A percentile compares a stretch with the other conserved stretches of the same genome.
Evolutionary conservation across 2,888 invertebrate genomes (phyloP).

Genomic region (Brachyptera risi): DNA sequence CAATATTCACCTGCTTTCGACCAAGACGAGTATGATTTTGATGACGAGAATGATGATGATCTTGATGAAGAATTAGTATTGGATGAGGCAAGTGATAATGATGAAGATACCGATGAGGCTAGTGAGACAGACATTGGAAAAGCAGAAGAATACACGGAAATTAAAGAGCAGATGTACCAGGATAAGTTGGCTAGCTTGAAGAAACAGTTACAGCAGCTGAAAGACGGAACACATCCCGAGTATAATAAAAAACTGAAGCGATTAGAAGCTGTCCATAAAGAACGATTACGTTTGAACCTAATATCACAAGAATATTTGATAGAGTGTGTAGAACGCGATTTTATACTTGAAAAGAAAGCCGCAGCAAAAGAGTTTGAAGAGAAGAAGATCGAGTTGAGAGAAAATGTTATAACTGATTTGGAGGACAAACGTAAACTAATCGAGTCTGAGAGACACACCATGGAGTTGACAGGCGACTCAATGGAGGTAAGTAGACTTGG

Average conservation of each 20-base stretch:
- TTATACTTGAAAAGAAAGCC: constrained; percentile 79
- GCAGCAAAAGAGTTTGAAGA: constrained; percentile 92
- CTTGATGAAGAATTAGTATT: constrained; percentile 63
- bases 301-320: constrained; percentile 75
- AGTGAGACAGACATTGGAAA: constrained; percentile 88
- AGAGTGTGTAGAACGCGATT: constrained; percentile 85
- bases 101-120: constrained; percentile 90
- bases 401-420: constrained; percentile 83
- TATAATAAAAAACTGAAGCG: constrained; percentile 76
- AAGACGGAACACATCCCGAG: constrained; percentile 82
- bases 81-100: constrained; percentile 57
- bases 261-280: constrained; percentile 76
- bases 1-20: constrained; percentile 46
- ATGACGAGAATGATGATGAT: constrained; percentile 68
- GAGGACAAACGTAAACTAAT: constrained; percentile 89
- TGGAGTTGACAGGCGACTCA: constrained; percentile 87
- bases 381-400: constrained; percentile 85
- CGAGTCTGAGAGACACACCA: constrained; percentile 79
- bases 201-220: constrained; percentile 83
- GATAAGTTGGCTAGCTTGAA: constrained; percentile 86
- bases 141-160: constrained; percentile 75
- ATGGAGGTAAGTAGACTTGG: constrained; percentile 38
- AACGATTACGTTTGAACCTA: constrained; percentile 70
- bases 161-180: constrained; percentile 89
- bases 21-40: constrained; percentile 66